Base-by-base conservation (phyloP, 2,113 vertebrate genomes). In the Marmota flaviventris region DNA sequence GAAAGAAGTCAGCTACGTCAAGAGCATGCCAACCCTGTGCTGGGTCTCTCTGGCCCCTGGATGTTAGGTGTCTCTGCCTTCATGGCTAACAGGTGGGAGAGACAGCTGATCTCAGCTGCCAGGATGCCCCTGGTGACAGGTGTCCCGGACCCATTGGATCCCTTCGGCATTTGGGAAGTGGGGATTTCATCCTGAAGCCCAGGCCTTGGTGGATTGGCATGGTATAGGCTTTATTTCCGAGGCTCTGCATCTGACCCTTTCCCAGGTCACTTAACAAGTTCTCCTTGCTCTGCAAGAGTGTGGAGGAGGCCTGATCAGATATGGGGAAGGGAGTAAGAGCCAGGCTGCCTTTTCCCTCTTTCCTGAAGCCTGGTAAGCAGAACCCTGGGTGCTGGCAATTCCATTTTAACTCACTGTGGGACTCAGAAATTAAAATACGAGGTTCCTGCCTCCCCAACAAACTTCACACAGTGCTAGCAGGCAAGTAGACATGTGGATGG, bases 401-500 rank as follows among this genome's bases (percentile, higher is more conserved):
- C 53, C 39, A 13, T 56, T 69, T 51, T 69, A 42, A 48, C 58
- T 42, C 22, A 34, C 39, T 27, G 24, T 56, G 73, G 72, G 61
- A 85, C 48, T n/a, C 25, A 10, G 29, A 89, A 75, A 48, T 73
- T 37, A 11, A 72, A 34, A 42, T 25, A 18, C 5, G 24, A 90
- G 53, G 58, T 63, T 20, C 37, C n/a, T 34, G 24, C 69, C 12
- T 51, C 48, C 48, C 48, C 12, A 51, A 51, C 48, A n/a, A 37
- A 18, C 25, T 42, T 58, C 4, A 17, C 4, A 27, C 63, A 34
- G 10, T 16, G 13, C 42, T 17, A 29, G 32, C 34, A 34, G 27
- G 2, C 37, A 34, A 14, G 39, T 8, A 53, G 27, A 9, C 24
- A 13, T 1, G 2, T 9, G 13, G 39, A 2, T 34, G 27, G 16